phyloP scores from a whole-genome alignment of 2,797 vertebrate species.

The Diplodus sargus region DNA sequence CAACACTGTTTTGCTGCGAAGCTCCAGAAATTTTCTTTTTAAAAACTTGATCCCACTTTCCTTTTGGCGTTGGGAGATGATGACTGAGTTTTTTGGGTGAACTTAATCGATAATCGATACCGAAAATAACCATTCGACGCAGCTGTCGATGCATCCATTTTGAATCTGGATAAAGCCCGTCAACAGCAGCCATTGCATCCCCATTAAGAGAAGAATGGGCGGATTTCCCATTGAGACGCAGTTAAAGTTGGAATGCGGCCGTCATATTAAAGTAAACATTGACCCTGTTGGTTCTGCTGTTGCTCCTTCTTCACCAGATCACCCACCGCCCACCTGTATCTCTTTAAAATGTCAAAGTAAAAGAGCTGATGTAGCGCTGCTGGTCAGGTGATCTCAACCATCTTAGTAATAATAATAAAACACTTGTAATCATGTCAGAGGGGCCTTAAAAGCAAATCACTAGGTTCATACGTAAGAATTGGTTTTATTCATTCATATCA shows the following conservation, averaged over 20 bases:
- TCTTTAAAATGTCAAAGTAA: slow-evolving; percentile 13
- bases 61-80: too few species aligned
- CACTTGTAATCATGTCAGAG: slow-evolving; percentile 26
- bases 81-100: too few species aligned
- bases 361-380: slow-evolving; percentile 19
- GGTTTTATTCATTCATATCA: not conserved
- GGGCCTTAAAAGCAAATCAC: slow-evolving; percentile 41
- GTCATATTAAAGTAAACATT: slow-evolving; percentile 11
- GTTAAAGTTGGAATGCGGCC: not conserved
- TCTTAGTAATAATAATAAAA: not conserved
- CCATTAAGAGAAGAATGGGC: not conserved
- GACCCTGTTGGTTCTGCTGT: not conserved
- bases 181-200: not conserved
- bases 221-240: not conserved
- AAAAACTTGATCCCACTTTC: too few species aligned
- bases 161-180: too few species aligned
- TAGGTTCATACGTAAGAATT: slow-evolving; percentile 16
- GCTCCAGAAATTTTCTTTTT: too few species aligned
- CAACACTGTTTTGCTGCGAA: too few species aligned
- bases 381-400: not conserved
- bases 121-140: too few species aligned
- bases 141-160: too few species aligned
- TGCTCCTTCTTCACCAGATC: not conserved
- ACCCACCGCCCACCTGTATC: not conserved
- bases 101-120: too few species aligned